Conservation (phyloP, 2,113 vertebrate genomes). For the Piaya cayana region DNA sequence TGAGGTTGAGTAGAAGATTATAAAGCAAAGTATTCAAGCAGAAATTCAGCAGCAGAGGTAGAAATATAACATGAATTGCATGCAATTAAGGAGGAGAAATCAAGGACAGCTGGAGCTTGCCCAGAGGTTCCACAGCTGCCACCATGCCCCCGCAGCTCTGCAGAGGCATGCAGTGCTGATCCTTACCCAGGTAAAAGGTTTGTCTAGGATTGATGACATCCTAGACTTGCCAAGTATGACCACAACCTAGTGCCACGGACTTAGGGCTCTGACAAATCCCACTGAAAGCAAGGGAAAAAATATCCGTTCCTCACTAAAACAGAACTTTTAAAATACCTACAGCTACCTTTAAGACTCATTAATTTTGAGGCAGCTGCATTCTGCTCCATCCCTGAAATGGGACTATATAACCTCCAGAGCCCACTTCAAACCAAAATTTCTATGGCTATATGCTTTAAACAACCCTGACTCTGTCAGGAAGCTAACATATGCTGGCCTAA, state of each 20-base stretch:
- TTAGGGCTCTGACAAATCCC: neutral
- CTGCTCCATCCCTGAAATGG: neutral
- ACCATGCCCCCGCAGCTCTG: neutral
- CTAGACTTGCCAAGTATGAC: neutral
- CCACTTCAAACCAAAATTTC: neutral
- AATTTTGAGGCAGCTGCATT: neutral
- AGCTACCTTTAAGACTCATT: neutral
- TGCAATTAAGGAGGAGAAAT: neutral
- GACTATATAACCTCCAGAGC: neutral
- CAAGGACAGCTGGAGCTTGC: neutral
- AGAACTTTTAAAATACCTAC: neutral
- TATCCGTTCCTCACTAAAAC: neutral
- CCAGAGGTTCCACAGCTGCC: neutral
- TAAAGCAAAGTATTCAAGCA: neutral
- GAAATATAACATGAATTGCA: neutral
- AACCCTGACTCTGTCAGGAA: neutral
- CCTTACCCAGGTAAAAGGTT: neutral
- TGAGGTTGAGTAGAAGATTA: neutral
- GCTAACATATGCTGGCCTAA: neutral
- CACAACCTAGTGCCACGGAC: accelerated
- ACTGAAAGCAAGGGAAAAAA: neutral
- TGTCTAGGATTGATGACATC: neutral
- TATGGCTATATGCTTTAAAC: neutral
- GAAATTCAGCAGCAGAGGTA: neutral
- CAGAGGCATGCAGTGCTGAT: neutral